phyloP scores from a whole-genome alignment of 1,140 invertebrate genomes.

The Zaprionus lachaisei region DNA sequence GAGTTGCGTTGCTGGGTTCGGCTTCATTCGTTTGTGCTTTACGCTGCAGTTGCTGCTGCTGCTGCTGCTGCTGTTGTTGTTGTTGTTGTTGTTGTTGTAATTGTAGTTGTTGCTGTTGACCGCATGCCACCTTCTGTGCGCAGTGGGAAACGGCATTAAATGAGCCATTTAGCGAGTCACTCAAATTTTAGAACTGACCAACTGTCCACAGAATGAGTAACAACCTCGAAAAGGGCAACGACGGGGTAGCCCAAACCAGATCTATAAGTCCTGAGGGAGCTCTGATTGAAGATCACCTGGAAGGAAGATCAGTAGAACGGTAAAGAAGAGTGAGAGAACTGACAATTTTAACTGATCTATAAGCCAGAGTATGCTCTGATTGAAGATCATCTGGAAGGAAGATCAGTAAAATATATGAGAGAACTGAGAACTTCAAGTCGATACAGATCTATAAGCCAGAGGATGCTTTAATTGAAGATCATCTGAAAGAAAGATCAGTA shows the following conservation, averaged over 20 bases:
- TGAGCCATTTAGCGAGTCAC: conserved; percentile 82
- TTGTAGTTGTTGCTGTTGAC: conserved; percentile 42
- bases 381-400: not conserved
- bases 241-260: conserved; percentile 1
- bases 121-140: conserved; percentile 75
- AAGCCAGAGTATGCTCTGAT: not conserved
- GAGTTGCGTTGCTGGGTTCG: conserved; percentile 60
- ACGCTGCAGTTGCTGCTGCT: conserved; percentile 50
- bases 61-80: conserved; percentile 18
- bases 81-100: conserved; percentile 16
- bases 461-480: not conserved
- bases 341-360: not conserved
- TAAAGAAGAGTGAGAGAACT: not conserved
- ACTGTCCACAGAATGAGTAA: conserved; percentile 53
- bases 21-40: conserved; percentile 78
- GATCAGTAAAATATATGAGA: not conserved
- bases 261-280: conserved; percentile 35
- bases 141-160: conserved; percentile 78
- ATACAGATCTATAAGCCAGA: not conserved
- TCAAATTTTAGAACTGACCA: conserved; percentile 61
- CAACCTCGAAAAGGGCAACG: not conserved
- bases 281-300: conserved; percentile 56
- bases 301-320: not conserved
- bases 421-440: not conserved
- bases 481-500: not conserved